Conservation (phyloP, 2,888 invertebrate genomes). For the Hydropsyche betteni region DNA sequence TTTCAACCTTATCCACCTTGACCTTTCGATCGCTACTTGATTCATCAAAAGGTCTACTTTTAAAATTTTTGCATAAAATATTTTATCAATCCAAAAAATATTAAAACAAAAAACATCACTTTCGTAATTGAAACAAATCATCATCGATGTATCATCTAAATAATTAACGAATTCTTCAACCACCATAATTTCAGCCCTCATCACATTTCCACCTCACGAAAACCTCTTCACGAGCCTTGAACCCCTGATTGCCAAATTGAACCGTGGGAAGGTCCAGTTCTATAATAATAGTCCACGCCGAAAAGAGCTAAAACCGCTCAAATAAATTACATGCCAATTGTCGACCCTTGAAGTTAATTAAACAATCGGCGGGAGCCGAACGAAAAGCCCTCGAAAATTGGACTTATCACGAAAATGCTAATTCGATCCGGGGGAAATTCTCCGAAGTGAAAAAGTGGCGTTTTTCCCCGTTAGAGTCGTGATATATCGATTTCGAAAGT, state of each 20-base stretch:
- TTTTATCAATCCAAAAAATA: no score
- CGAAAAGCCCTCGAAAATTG: neutral
- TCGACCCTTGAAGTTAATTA: conserved; percentile 12
- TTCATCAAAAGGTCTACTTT: no score
- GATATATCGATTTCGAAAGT: no score
- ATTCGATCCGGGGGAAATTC: neutral
- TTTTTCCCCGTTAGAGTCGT: no score
- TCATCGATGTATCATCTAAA: no score
- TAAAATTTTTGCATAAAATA: no score
- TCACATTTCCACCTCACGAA: neutral
- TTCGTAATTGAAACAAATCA: no score
- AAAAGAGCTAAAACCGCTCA: neutral
- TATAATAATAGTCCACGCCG: neutral
- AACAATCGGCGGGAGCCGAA: no score
- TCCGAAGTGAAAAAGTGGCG: neutral
- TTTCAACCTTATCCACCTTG: no score
- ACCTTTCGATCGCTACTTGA: no score
- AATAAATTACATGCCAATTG: conserved; percentile 14
- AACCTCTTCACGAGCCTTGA: neutral
- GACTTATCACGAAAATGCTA: neutral
- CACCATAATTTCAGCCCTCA: neutral
- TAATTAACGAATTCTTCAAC: neutral
- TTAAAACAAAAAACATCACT: no score
- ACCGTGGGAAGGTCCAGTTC: neutral
- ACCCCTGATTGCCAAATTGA: conserved; percentile 5